Evolutionary conservation across 2,888 invertebrate species (phyloP).

Genomic region (Limnephilus auricula): DNA sequence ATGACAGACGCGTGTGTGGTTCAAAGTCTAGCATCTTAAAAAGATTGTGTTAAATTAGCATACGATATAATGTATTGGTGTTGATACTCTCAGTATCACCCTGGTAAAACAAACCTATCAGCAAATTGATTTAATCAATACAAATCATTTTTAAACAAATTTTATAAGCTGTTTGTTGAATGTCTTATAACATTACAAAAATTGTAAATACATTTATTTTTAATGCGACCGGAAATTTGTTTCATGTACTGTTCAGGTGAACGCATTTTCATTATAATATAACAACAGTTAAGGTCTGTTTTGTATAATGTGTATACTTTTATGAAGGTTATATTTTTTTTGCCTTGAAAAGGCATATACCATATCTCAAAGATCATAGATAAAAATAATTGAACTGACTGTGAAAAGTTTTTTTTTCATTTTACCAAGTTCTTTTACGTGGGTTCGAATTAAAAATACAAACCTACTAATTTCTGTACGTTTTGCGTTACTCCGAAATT

Average conservation of each 20-base stretch:
- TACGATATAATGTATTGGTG: neutral
- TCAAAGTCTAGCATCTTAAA: too few relatives aligned
- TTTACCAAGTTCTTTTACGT: too few relatives aligned
- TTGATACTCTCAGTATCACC: neutral
- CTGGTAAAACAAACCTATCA: neutral
- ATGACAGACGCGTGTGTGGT: too few relatives aligned
- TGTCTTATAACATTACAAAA: neutral
- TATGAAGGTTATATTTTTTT: neutral
- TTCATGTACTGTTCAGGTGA: neutral
- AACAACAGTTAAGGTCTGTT: neutral
- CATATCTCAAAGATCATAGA: neutral
- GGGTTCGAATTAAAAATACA: too few relatives aligned
- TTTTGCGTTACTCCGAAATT: too few relatives aligned
- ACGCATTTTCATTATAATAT: neutral
- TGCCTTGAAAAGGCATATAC: neutral
- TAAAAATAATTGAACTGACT: neutral
- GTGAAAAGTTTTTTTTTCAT: too few relatives aligned
- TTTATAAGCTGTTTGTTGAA: too few relatives aligned
- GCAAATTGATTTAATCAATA: neutral
- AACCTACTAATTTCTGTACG: too few relatives aligned
- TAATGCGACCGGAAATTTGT: neutral
- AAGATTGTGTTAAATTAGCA: neutral
- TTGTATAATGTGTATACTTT: neutral
- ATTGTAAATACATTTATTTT: neutral
- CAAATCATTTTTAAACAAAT: neutral